phyloP scores from a whole-genome alignment of 2,113 vertebrate genomes.

The Neoarius graeffei region DNA sequence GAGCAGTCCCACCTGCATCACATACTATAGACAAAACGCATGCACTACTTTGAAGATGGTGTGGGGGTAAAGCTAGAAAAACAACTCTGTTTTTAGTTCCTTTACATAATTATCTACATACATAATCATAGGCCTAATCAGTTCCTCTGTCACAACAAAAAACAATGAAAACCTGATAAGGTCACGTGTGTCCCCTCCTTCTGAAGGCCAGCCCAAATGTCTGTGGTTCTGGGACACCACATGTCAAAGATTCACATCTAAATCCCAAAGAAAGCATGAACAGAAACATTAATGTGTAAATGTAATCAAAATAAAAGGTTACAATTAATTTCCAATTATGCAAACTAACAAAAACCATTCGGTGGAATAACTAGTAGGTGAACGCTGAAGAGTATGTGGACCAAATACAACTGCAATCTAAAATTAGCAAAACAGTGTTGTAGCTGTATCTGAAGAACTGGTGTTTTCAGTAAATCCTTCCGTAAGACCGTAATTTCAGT shows the following conservation, averaged over 20 bases:
- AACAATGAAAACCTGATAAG: neutral
- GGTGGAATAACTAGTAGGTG: neutral
- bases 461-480: neutral
- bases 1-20: neutral
- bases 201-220: neutral
- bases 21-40: neutral
- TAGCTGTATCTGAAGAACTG: constrained; percentile 1
- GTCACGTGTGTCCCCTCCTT: neutral
- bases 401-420: neutral
- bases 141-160: neutral
- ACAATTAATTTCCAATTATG: constrained; percentile 2
- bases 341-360: constrained; percentile 3
- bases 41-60: neutral
- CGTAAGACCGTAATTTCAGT: constrained; percentile 8
- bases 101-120: neutral
- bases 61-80: neutral
- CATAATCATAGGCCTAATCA: neutral
- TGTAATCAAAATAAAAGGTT: constrained; percentile 25
- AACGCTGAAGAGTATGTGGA: neutral
- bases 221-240: neutral
- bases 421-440: neutral
- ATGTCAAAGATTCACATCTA: neutral
- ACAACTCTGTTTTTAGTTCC: neutral
- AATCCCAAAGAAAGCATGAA: constrained; percentile 16
- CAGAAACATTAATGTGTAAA: constrained; percentile 32